These are phyloP conservation scores for Hirundo rustica DNA, from an alignment of 2,797 vertebrate genomes.

Conservation along the genomic window DNA sequence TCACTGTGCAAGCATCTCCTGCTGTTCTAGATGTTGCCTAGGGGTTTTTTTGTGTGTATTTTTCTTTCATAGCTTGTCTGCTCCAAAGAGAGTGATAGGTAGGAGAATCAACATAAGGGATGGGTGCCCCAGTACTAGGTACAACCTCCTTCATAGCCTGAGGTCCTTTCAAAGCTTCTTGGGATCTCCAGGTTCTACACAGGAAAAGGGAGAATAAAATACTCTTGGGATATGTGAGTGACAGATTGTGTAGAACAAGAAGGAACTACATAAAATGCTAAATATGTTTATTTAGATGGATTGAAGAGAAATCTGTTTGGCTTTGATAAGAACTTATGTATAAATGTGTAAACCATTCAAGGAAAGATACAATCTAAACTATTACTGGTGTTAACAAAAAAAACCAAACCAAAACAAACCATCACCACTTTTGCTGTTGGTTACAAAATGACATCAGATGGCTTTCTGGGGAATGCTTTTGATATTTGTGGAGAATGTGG, in stretches of 20 bases:
- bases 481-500: not conserved
- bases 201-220: not conserved
- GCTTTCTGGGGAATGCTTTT: not conserved
- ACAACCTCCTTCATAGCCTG: not conserved
- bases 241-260: not conserved
- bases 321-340: not conserved
- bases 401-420: rapidly evolving
- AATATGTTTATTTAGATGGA: not conserved
- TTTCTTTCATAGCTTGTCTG: not conserved
- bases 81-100: not conserved
- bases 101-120: not conserved
- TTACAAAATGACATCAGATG: not conserved
- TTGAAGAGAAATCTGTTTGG: not conserved
- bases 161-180: not conserved
- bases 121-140: not conserved
- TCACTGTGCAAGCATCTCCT: not conserved
- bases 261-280: not conserved
- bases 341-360: not conserved
- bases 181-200: not conserved
- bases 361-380: not conserved
- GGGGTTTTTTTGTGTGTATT: not conserved
- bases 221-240: not conserved
- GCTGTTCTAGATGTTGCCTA: not conserved
- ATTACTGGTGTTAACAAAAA: not conserved
- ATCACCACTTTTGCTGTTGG: not conserved